These are phyloP conservation scores for Athene cunicularia DNA, from an alignment of 2,113 vertebrate species.

Conservation along the genomic window DNA sequence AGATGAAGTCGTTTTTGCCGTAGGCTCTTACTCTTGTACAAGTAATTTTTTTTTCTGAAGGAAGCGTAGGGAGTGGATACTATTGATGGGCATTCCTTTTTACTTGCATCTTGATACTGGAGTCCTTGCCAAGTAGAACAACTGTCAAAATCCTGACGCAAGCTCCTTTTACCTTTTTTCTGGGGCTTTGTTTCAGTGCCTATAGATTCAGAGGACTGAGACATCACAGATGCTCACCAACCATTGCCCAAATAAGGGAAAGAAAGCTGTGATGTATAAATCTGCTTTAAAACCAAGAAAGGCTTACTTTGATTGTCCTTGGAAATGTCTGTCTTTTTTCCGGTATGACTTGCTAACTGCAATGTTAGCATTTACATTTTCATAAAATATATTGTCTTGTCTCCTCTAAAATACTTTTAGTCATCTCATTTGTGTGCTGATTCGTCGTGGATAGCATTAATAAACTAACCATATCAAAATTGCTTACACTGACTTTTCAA, in stretches of 20 bases:
- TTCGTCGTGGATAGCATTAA: conserved; percentile 2
- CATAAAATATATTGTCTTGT: neutral
- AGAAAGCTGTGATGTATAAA: neutral
- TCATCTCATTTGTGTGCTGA: conserved; percentile 28
- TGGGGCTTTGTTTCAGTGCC: conserved; percentile 25
- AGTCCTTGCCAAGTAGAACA: neutral
- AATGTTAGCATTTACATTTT: conserved; percentile 8
- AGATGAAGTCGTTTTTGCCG: neutral
- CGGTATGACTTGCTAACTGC: neutral
- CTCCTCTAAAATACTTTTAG: conserved; percentile 3
- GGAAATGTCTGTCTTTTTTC: neutral
- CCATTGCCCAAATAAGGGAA: neutral
- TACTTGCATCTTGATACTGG: neutral
- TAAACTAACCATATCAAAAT: conserved; percentile 30
- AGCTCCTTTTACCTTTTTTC: neutral
- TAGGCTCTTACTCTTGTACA: neutral
- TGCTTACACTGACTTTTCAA: conserved; percentile 24
- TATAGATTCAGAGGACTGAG: neutral
- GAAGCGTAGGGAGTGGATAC: neutral
- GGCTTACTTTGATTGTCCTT: neutral
- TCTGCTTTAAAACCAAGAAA: conserved; percentile 11
- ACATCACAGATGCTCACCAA: neutral
- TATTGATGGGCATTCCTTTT: neutral
- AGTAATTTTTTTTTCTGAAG: neutral
- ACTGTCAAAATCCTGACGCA: neutral